Evolutionary conservation across 2,888 invertebrate genomes (phyloP).

Genomic region (Rosalia funebris): DNA sequence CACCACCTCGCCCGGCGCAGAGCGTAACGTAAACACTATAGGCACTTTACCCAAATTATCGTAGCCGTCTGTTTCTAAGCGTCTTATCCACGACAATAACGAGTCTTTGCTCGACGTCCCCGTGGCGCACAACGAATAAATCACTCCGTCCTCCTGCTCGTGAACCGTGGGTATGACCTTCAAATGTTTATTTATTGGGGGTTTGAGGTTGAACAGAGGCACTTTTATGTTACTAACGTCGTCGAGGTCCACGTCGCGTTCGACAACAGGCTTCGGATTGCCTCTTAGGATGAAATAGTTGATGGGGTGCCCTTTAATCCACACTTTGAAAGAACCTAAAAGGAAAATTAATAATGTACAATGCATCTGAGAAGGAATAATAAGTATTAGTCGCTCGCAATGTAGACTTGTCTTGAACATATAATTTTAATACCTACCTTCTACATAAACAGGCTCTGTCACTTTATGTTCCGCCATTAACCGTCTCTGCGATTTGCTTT

Average conservation of each 20-base stretch:
- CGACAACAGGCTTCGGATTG: constrained; percentile 68
- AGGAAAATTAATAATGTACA: constrained; percentile 1
- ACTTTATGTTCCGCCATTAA: constrained; percentile 74
- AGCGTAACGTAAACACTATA: constrained; percentile 84
- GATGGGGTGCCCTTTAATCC: constrained; percentile 78
- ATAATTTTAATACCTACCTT: too few species aligned
- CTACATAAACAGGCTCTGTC: constrained; percentile 77
- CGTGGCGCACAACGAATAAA: constrained; percentile 89
- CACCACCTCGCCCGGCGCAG: constrained; percentile 66
- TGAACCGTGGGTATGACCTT: constrained; percentile 75
- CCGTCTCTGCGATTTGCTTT: constrained; percentile 79
- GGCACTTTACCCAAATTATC: constrained; percentile 78
- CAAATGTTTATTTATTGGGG: constrained; percentile 60
- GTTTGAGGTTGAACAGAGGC: constrained; percentile 66
- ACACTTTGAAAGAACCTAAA: constrained; percentile 77
- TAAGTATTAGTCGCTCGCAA: too few species aligned
- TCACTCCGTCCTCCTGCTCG: constrained; percentile 92
- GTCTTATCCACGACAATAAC: constrained; percentile 89
- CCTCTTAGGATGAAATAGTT: constrained; percentile 86
- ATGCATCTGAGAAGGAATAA: too few species aligned
- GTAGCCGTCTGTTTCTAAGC: constrained; percentile 80
- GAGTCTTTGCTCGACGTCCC: constrained; percentile 92
- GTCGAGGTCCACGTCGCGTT: constrained; percentile 71
- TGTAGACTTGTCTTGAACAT: too few species aligned
- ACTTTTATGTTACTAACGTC: constrained; percentile 78